These are phyloP conservation scores for Boloria selene DNA, from an alignment of 2,888 invertebrate genomes.

Conservation along the genomic window DNA sequence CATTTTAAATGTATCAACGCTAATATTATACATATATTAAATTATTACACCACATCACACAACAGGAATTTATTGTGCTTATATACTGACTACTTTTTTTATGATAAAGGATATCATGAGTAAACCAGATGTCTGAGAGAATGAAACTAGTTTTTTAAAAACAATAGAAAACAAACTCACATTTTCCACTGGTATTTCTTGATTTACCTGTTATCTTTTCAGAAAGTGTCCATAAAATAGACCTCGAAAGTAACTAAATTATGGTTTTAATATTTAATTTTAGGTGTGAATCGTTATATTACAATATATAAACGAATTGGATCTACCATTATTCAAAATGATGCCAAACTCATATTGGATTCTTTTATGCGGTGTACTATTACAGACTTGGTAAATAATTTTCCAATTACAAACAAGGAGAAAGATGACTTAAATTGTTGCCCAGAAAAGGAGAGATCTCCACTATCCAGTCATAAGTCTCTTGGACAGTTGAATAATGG, in stretches of 20 bases:
- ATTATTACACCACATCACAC: no score
- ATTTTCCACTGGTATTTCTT: no score
- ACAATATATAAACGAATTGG: slow-evolving; percentile 87
- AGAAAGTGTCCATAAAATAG: not conserved
- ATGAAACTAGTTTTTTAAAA: no score
- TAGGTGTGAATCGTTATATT: slow-evolving; percentile 85
- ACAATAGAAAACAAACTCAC: no score
- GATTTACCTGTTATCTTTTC: no score
- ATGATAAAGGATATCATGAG: no score
- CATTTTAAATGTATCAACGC: no score
- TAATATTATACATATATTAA: no score
- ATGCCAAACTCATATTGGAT: slow-evolving; percentile 85
- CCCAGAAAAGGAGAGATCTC: slow-evolving; percentile 84
- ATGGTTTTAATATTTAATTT: not conserved
- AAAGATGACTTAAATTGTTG: slow-evolving; percentile 86
- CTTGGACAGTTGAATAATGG: slow-evolving; percentile 86
- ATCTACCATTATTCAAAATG: slow-evolving; percentile 85
- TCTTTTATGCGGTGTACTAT: slow-evolving; percentile 85
- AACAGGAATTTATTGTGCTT: no score
- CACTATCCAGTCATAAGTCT: slow-evolving; percentile 80
- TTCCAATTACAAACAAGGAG: slow-evolving; percentile 86
- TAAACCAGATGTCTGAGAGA: no score
- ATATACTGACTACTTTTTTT: no score
- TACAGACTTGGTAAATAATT: slow-evolving; percentile 83
- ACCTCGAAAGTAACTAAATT: not conserved